Evolutionary conservation across 2,113 vertebrate genomes (phyloP).

Genomic region (Stictonetta naevosa): DNA sequence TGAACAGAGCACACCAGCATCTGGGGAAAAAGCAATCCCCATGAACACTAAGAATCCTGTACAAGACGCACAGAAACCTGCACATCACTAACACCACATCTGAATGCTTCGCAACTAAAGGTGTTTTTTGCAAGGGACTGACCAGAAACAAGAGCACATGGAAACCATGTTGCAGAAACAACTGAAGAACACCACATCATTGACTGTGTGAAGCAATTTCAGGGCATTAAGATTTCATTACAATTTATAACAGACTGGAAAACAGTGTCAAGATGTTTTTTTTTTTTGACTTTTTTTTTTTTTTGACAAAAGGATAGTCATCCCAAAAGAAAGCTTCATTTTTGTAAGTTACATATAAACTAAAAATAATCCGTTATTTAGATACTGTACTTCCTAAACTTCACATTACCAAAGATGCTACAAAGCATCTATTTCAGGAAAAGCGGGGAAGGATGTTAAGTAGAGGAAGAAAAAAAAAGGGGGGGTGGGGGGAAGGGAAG

Average conservation of each 20-base stretch:
- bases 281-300: not conserved
- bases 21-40: rapidly evolving
- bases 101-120: not conserved
- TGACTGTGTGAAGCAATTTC: not conserved
- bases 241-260: not conserved
- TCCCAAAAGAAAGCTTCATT: not conserved
- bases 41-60: not conserved
- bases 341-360: not conserved
- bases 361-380: not conserved
- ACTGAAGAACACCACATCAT: not conserved
- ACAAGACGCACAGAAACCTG: not conserved
- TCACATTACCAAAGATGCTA: not conserved
- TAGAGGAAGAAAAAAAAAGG: too few relatives aligned
- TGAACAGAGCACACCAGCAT: not conserved
- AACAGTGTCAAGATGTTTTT: not conserved
- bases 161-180: not conserved
- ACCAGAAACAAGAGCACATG: not conserved
- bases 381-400: not conserved
- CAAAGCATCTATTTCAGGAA: not conserved
- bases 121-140: not conserved
- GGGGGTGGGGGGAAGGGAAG: not conserved
- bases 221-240: not conserved
- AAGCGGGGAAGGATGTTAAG: not conserved
- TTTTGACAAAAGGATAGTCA: not conserved
- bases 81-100: not conserved